Conservation (phyloP, 2,888 invertebrate species). For the Dryadula phaetusa region DNA sequence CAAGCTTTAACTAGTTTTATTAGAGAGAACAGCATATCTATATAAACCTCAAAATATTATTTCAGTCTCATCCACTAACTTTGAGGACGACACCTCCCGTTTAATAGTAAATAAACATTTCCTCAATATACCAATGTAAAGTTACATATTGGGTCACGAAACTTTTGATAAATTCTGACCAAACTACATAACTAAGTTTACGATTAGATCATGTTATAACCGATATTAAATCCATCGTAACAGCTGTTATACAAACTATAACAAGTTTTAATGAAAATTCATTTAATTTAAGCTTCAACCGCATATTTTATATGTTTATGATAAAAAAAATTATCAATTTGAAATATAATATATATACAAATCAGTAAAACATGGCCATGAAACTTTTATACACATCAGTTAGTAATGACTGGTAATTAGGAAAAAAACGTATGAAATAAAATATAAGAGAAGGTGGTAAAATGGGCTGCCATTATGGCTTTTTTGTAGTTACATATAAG, state of each 20-base stretch:
- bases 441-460: too few species aligned
- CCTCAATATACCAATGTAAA: background rate
- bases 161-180: constrained; percentile 9
- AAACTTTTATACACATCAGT: too few species aligned
- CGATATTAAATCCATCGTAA: constrained; percentile 17
- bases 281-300: background rate
- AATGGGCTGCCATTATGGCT: too few species aligned
- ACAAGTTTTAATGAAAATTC: constrained; percentile 16
- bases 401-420: too few species aligned
- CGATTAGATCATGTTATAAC: constrained; percentile 14
- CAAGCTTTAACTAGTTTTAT: too few species aligned
- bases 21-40: too few species aligned
- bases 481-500: too few species aligned
- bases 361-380: too few species aligned
- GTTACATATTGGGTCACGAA: background rate
- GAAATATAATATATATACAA: too few species aligned
- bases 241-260: constrained; percentile 21
- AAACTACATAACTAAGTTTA: constrained; percentile 15
- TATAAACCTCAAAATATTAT: too few species aligned
- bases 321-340: background rate
- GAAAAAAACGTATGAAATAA: too few species aligned
- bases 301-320: background rate
- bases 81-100: background rate
- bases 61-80: too few species aligned
- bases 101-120: background rate